These are phyloP conservation scores for Octopus sinensis DNA, from an alignment of 1,140 invertebrate genomes.

Conservation along the genomic window DNA sequence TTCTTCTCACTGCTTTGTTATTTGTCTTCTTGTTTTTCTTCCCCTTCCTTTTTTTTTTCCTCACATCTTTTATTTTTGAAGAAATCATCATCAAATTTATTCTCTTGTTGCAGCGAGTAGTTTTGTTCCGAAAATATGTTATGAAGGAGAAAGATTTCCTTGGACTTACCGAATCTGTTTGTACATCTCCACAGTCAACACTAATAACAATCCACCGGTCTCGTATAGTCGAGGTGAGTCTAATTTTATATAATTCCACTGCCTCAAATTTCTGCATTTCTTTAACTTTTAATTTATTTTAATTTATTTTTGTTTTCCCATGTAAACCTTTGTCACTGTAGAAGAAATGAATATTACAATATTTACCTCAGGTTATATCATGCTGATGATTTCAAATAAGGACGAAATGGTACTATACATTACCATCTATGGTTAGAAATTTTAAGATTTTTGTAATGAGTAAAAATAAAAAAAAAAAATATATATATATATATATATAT, in stretches of 20 bases:
- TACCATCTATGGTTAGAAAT: no score
- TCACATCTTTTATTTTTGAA: constrained; percentile 7
- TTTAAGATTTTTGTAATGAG: no score
- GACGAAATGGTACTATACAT: no score
- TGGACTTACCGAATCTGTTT: constrained; percentile 82
- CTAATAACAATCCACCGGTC: constrained; percentile 84
- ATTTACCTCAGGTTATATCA: no score
- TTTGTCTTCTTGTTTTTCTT: no score
- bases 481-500: no score
- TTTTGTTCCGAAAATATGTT: constrained; percentile 89
- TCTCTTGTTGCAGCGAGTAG: constrained; percentile 66
- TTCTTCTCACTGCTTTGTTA: no score
- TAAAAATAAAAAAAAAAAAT: no score
- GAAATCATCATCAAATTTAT: background rate
- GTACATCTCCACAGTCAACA: constrained; percentile 76
- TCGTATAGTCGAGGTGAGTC: constrained; percentile 77
- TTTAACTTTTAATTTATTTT: background rate
- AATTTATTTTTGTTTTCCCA: background rate
- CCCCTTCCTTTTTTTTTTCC: background rate
- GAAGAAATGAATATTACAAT: no score
- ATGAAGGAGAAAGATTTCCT: constrained; percentile 82
- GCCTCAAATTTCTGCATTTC: background rate
- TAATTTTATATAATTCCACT: constrained; percentile 3
- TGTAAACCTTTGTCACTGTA: no score
- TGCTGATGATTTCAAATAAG: no score